phyloP scores from a whole-genome alignment of 2,113 vertebrate genomes.

The Bombycilla garrulus region DNA sequence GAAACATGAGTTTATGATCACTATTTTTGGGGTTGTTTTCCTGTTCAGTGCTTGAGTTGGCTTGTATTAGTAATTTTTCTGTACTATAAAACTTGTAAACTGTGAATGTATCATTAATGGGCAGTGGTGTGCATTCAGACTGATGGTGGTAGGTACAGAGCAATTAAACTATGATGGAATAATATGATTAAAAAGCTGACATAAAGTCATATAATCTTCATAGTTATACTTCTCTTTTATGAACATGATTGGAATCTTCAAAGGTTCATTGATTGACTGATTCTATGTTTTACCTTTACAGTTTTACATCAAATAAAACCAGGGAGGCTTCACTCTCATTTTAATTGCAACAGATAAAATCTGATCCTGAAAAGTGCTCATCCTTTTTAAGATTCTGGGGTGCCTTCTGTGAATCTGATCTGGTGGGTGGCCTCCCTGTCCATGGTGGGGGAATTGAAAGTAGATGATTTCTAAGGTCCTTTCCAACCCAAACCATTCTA shows the following conservation, averaged over 20 bases:
- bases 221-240: conserved; percentile 15
- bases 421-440: neutral
- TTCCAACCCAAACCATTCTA: neutral
- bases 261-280: neutral
- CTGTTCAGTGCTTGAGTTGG: neutral
- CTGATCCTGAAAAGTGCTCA: neutral
- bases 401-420: neutral
- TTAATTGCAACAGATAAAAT: neutral
- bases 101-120: conserved; percentile 7
- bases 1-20: neutral
- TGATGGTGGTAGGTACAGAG: neutral
- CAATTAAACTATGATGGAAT: conserved; percentile 34
- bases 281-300: neutral
- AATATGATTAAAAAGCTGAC: conserved; percentile 40
- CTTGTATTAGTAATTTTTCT: conserved; percentile 16
- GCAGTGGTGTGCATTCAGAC: neutral
- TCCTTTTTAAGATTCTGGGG: neutral
- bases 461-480: neutral
- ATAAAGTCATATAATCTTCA: conserved; percentile 40
- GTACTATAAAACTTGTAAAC: neutral
- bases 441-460: neutral
- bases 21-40: neutral
- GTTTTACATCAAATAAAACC: neutral
- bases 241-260: conserved; percentile 5
- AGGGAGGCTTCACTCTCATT: neutral